These are phyloP conservation scores for Lasioglossum marginatum DNA, from an alignment of 2,888 invertebrate species.

Conservation along the genomic window DNA sequence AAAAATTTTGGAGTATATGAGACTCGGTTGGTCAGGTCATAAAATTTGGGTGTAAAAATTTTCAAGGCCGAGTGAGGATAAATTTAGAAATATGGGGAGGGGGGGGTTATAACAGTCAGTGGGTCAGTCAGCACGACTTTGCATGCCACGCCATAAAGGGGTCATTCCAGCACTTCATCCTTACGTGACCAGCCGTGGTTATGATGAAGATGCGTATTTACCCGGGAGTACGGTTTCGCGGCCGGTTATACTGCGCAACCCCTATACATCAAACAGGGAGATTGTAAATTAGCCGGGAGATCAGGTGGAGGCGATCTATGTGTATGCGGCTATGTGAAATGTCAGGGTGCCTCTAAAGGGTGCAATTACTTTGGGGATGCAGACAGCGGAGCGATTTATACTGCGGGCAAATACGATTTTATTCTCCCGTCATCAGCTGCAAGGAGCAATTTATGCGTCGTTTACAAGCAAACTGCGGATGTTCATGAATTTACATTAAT, in stretches of 20 bases:
- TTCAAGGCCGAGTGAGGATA: too few species aligned
- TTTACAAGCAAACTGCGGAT: not conserved
- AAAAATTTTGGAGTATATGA: too few species aligned
- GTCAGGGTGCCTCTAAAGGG: constrained; percentile 46
- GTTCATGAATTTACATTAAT: not conserved
- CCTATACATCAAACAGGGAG: constrained; percentile 47
- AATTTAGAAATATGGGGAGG: too few species aligned
- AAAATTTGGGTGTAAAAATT: too few species aligned
- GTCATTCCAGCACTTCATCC: constrained; percentile 28
- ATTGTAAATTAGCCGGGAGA: constrained; percentile 49
- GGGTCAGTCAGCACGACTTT: not conserved
- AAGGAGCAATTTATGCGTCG: not conserved
- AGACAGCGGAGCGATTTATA: constrained; percentile 27
- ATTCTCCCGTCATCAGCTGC: not conserved
- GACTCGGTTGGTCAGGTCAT: too few species aligned
- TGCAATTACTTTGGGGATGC: constrained; percentile 31
- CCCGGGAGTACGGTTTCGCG: constrained; percentile 6
- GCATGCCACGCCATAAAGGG: not conserved
- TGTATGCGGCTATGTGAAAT: constrained; percentile 49
- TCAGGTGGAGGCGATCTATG: constrained; percentile 3
- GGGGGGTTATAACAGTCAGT: not conserved
- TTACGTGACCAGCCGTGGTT: constrained; percentile 17
- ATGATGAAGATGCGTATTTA: constrained; percentile 12
- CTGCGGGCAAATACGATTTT: not conserved
- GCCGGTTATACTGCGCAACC: not conserved